Conservation (phyloP, 2,888 invertebrate genomes). For the Dexiosoma caninum region DNA sequence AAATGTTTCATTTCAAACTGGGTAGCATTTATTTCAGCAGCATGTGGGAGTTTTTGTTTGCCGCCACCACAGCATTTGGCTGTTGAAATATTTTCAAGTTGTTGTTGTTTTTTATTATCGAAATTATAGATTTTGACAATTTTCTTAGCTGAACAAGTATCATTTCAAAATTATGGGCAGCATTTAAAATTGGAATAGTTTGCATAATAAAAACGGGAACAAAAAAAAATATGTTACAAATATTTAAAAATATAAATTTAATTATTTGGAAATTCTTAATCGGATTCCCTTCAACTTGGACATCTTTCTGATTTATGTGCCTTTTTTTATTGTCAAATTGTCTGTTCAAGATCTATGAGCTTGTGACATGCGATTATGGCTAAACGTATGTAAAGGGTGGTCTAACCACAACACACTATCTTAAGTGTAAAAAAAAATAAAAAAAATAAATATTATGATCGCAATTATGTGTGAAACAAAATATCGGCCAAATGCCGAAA, state of each 20-base stretch:
- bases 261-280: background rate
- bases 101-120: conserved; percentile 1
- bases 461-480: too few relatives aligned
- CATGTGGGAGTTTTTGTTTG: conserved; percentile 43
- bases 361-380: background rate
- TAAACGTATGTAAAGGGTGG: background rate
- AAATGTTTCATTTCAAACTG: conserved; percentile 31
- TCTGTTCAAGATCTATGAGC: background rate
- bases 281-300: background rate
- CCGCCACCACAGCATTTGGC: background rate
- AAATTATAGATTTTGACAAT: background rate
- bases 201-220: too few relatives aligned
- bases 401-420: too few relatives aligned
- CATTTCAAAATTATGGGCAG: background rate
- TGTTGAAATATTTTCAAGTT: conserved; percentile 22
- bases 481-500: too few relatives aligned
- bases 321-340: background rate
- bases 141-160: background rate
- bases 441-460: too few relatives aligned
- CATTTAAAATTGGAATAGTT: conserved; percentile 1
- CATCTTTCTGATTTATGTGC: background rate
- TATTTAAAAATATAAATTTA: background rate
- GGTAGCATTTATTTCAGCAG: background rate
- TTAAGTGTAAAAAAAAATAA: too few relatives aligned
- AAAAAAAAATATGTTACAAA: background rate